Base-by-base conservation (phyloP, 1,140 invertebrate genomes). In the Hirudo medicinalis region DNA sequence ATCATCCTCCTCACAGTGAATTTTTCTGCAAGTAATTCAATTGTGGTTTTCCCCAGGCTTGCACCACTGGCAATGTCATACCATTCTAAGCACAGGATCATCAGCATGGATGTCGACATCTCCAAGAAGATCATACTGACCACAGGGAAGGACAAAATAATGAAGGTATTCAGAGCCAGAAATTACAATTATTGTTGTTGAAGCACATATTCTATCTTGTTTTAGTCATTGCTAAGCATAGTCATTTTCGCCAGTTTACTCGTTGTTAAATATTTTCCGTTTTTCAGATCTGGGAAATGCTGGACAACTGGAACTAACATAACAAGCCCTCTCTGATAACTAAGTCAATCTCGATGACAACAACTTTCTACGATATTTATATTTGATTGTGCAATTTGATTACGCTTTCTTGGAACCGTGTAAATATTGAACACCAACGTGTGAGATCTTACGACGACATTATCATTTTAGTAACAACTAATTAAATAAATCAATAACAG, bases 11-110 rank as follows among this genome's bases (percentile, higher is more conserved):
- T 9, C 43, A 15, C 15, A 49, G 3, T 49, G 11, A 40, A 49
- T 49, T 49, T 49, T 15, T 15, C 15, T 49, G 13, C 0, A 15
- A 49, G 13, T 49, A 49, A 15, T 13, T 49, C 11, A 69, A 8
- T 69, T 13, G n/a, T 4, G 25, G 68, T 43, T 72, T 67, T 71
- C 84, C 86, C 66, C 81, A 95, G 92, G 73, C 87, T 91, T 78
- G 88, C 88, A 70, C 91, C 93, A 2, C 83, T 97, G 77, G 94
- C 95, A 20, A 90, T 90, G 71, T 94, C 94, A 81, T 91, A 96
- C 80, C 94, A 98, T 82, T 88, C 90, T 66, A 94, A 94, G 83
- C 94, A 98, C 81, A 89, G 87, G 71, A 88, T 97, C 75, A 86
- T 89, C 4, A 87, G 87, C 63, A 91, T 97, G 87, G 87, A 91